Percentiles rank a stretch among this genome's conserved stretches.
Evolutionary conservation across 64 coral and sea anemone species (phyloP).

Genomic region (Exaiptasia diaphana): DNA sequence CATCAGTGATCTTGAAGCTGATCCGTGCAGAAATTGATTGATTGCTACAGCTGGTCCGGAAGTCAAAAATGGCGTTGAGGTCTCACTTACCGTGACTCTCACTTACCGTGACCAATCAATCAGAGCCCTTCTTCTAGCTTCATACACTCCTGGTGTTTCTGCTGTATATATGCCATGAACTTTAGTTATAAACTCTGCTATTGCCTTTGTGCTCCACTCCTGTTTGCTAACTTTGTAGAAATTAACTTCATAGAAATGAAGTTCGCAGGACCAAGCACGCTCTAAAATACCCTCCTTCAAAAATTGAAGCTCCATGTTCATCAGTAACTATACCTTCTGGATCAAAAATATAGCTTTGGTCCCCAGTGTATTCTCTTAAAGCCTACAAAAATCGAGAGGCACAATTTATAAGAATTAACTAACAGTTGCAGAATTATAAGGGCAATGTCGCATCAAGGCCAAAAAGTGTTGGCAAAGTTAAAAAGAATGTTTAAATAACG

Average conservation of each 20-base stretch:
- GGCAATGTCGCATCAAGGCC: not conserved
- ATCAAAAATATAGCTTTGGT: conserved; percentile 32
- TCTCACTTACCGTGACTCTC: too few species aligned
- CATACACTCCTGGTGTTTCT: conserved; percentile 20
- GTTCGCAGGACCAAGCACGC: conserved; percentile 24
- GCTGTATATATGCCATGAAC: conserved; percentile 5
- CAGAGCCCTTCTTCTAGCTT: not conserved
- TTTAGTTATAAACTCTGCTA: conserved; percentile 15
- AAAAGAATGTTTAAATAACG: not conserved
- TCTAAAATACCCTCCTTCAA: not conserved
- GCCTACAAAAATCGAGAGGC: not conserved
- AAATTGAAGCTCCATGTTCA: not conserved
- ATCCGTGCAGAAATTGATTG: conserved; percentile 1
- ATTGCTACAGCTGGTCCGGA: conserved; percentile 19
- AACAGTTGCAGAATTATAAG: not conserved
- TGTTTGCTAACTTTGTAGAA: not conserved
- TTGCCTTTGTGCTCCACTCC: conserved; percentile 11
- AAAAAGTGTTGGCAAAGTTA: not conserved
- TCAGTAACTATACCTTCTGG: conserved; percentile 35
- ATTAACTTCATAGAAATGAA: conserved; percentile 45
- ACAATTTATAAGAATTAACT: not conserved
- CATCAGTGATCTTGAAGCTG: too few species aligned
- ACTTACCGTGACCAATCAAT: conserved; percentile 8
- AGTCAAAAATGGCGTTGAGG: too few species aligned
- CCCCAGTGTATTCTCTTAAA: conserved; percentile 10